These are phyloP conservation scores for Lutraria rhynchaena DNA, from an alignment of 1,140 invertebrate genomes.

Conservation along the genomic window DNA sequence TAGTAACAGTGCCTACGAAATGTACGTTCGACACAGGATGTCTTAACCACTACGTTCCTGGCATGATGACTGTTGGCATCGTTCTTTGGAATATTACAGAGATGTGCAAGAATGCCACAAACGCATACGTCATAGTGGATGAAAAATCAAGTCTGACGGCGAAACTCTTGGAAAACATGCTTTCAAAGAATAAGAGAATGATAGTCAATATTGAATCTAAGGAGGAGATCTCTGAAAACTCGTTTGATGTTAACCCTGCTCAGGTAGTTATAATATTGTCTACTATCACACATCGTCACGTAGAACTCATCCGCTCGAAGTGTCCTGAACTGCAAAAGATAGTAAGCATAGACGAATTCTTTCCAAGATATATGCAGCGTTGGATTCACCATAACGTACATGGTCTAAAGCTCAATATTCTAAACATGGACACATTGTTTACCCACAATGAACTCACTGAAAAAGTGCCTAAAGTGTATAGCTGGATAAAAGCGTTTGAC, in stretches of 20 bases:
- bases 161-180: too few species aligned
- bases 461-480: conserved; percentile 22
- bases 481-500: conserved; percentile 20
- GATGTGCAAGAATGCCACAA: background rate
- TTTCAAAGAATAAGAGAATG: too few species aligned
- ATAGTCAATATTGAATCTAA: background rate
- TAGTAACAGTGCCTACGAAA: background rate
- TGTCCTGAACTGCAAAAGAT: background rate
- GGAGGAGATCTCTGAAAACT: background rate
- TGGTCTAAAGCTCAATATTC: background rate
- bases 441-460: background rate
- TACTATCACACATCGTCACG: background rate
- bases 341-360: background rate
- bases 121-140: background rate
- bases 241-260: background rate
- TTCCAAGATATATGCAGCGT: background rate
- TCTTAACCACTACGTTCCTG: background rate
- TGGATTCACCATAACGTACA: background rate
- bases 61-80: conserved; percentile 24
- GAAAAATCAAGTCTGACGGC: background rate
- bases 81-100: conserved; percentile 16
- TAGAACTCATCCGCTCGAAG: background rate
- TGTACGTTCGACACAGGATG: background rate
- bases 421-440: background rate
- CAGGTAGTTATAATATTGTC: background rate